Evolutionary conservation across 1,140 invertebrate species (phyloP), one percentile per base, ranked within the genome.

Genomic region (Argopecten irradians): DNA sequence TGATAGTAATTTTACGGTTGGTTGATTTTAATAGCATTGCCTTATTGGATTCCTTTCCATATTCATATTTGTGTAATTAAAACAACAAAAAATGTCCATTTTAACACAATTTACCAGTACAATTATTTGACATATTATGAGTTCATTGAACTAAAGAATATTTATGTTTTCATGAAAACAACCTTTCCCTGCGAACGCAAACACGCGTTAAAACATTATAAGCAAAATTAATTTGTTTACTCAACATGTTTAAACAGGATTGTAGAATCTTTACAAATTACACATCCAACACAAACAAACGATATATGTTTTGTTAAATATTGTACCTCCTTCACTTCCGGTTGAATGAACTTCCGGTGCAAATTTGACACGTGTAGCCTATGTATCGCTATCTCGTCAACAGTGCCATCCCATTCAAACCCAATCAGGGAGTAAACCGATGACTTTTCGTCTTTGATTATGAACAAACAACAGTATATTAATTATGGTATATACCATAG

Each of bases 281-380:
- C 22, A n/a, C 55, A n/a, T 71, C 5, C 0, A 71, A 71, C 22
- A 71, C n/a, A 3, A 71, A 71, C 55, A 71, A 71, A 71, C n/a
- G n/a, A 3, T n/a, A 71, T 71, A 71, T 11, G n/a, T 71, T 46
- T 71, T 71, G 55, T 71, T 28, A 71, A 71, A 5, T 71, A 71
- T 22, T 28, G 7, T 28, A 5, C 28, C 1, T 71, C 55, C 55
- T 71, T 71, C 55, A 71, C 55, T 71, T 71, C 55, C 55, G 55
- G 55, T 28, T 71, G 55, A 71, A 71, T 71, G 55, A 71, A n/a
- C 55, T 71, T 71, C 55, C 55, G 55, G 55, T 71, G 55, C 55
- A 71, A 71, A 28, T 71, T 71, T 71, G 55, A 71, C 55, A 71
- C 55, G 55, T 71, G 55, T 71, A 71, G 55, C 55, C 5, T 71